Conservation (phyloP, 2,113 vertebrate genomes). For the Pseudonaja textilis region DNA sequence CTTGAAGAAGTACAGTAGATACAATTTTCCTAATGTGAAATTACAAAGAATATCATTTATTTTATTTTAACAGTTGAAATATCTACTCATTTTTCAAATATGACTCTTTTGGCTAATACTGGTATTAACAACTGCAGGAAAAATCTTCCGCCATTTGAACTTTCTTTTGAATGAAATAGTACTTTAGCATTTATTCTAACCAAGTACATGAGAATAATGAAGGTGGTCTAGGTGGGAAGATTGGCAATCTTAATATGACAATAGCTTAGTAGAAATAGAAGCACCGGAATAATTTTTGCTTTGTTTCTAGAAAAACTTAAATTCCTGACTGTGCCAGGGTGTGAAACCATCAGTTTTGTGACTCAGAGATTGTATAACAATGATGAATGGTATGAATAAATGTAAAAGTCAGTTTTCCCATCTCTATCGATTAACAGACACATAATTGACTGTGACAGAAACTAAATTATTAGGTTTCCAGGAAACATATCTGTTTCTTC, state of each 20-base stretch:
- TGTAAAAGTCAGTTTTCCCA: not conserved
- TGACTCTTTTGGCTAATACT: not conserved
- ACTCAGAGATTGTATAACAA: not conserved
- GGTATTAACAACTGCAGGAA: not conserved
- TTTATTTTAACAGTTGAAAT: not conserved
- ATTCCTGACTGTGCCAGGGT: not conserved
- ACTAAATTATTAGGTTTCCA: not conserved
- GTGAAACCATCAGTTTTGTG: conserved; percentile 26
- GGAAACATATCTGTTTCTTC: not conserved
- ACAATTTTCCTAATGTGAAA: not conserved
- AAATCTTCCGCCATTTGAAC: fast-evolving
- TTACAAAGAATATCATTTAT: not conserved
- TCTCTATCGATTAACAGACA: not conserved
- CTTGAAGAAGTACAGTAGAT: not conserved
- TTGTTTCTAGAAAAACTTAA: not conserved
- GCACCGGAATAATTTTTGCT: not conserved
- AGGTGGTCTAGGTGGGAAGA: not conserved
- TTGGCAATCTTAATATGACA: not conserved
- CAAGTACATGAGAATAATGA: not conserved
- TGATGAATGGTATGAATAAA: not conserved
- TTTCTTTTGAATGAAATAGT: not conserved
- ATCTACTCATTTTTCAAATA: not conserved
- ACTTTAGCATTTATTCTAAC: not conserved
- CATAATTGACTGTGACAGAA: not conserved
- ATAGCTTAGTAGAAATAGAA: not conserved